Percentiles rank a stretch among this genome's conserved stretches.
Evolutionary conservation across 2,113 vertebrate species (phyloP).

Genomic region (Rattus rattus): DNA sequence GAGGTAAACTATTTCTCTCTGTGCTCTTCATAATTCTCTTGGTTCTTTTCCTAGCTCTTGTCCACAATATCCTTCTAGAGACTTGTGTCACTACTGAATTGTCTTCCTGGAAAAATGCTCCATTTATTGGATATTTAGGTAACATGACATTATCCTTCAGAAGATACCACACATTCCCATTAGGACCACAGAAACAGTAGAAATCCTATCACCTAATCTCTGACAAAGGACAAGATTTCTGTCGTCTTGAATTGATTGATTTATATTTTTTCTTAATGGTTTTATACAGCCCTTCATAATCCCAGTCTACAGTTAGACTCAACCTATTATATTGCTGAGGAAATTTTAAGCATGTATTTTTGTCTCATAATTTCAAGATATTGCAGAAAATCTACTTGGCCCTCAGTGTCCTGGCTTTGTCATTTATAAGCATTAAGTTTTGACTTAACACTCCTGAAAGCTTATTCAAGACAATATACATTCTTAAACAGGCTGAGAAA

Average conservation of each 20-base stretch:
- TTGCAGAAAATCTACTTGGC: neutral
- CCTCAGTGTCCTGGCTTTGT: neutral
- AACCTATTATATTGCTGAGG: neutral
- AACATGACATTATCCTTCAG: neutral
- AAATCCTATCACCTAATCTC: neutral
- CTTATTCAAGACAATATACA: neutral
- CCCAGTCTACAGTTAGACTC: neutral
- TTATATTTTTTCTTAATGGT: neutral
- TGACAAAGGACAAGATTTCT: neutral
- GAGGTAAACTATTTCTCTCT: neutral
- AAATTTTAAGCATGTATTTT: neutral
- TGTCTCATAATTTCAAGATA: neutral
- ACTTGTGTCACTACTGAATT: neutral
- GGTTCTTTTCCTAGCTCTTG: too few species aligned
- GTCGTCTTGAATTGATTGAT: neutral
- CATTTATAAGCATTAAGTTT: neutral
- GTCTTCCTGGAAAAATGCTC: neutral
- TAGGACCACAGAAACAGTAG: neutral
- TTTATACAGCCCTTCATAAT: neutral
- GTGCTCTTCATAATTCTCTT: neutral
- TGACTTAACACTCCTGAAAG: neutral
- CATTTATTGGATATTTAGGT: neutral
- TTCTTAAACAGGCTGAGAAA: neutral
- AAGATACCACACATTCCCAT: neutral
- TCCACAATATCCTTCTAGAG: too few species aligned